Conservation (phyloP, 2,888 invertebrate species). For the Eupeodes luniger region DNA sequence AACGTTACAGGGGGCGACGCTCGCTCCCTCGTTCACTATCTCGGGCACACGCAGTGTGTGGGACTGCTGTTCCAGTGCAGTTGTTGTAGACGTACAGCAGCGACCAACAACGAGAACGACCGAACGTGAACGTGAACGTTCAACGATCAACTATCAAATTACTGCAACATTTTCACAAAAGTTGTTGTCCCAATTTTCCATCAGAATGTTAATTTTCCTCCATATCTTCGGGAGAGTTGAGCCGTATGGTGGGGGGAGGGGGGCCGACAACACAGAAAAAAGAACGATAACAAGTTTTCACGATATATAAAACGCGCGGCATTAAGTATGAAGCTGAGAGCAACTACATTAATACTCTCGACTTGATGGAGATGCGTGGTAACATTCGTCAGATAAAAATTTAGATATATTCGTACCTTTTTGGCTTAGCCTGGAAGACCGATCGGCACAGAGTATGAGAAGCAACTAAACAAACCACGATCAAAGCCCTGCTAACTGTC, state of each 20-base stretch:
- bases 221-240: conserved; percentile 5
- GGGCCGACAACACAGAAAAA: conserved; percentile 16
- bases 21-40: not conserved
- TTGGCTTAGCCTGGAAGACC: conserved; percentile 10
- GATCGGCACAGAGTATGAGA: conserved; percentile 56
- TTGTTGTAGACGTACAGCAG: not conserved
- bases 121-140: conserved; percentile 54
- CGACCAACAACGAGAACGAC: conserved; percentile 37
- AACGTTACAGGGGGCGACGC: conserved; percentile 54
- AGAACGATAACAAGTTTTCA: conserved; percentile 74
- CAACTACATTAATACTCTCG: not conserved
- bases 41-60: conserved; percentile 56
- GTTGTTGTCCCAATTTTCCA: conserved; percentile 76
- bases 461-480: conserved; percentile 54
- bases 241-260: not conserved
- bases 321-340: conserved; percentile 15
- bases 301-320: conserved; percentile 39
- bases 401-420: not conserved
- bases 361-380: conserved; percentile 31
- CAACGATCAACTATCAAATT: conserved; percentile 72
- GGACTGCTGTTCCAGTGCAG: conserved; percentile 23
- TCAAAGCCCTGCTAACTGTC: not conserved
- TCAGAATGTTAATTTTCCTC: conserved; percentile 76
- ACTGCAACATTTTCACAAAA: conserved; percentile 75
- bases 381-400: conserved; percentile 41